phyloP scores from a whole-genome alignment of 2,888 invertebrate species.

The Leucophenga maculata region DNA sequence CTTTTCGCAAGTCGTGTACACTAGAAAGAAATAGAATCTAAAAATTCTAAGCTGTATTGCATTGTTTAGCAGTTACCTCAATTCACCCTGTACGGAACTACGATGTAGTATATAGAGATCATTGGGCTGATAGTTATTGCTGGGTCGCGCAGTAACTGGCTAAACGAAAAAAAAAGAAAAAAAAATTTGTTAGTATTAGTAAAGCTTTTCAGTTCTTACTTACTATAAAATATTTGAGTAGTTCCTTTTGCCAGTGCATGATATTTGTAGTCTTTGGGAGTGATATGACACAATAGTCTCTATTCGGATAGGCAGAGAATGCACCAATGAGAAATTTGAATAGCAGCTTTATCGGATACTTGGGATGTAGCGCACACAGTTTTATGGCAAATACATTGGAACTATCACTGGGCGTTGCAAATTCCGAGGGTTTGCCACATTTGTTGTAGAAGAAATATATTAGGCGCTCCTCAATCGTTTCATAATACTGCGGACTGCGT shows the following conservation, averaged over 20 bases:
- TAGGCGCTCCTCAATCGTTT: constrained; percentile 26
- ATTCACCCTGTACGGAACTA: constrained; percentile 59
- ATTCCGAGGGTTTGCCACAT: accelerated
- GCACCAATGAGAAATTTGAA: constrained; percentile 76
- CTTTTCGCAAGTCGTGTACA: neutral
- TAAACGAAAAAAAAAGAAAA: neutral
- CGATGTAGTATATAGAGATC: constrained; percentile 64
- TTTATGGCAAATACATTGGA: constrained; percentile 61
- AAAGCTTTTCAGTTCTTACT: constrained; percentile 20
- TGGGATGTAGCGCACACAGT: constrained; percentile 48
- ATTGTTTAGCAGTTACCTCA: too few species aligned
- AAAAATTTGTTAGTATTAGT: too few species aligned
- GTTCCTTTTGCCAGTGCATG: constrained; percentile 39
- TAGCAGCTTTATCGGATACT: constrained; percentile 46
- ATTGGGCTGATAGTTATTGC: constrained; percentile 35
- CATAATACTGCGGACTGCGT: constrained; percentile 41
- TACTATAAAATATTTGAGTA: constrained; percentile 62
- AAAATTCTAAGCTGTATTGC: neutral
- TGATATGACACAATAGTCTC: constrained; percentile 74
- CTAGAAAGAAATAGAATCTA: too few species aligned
- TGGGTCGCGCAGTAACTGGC: constrained; percentile 49
- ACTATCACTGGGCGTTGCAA: constrained; percentile 28
- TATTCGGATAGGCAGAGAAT: constrained; percentile 78
- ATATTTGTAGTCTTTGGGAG: constrained; percentile 40
- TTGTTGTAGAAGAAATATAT: constrained; percentile 46